Conservation (phyloP, 53 echinoderm and acorn worm species). For the Temnopleurus reevesii region DNA sequence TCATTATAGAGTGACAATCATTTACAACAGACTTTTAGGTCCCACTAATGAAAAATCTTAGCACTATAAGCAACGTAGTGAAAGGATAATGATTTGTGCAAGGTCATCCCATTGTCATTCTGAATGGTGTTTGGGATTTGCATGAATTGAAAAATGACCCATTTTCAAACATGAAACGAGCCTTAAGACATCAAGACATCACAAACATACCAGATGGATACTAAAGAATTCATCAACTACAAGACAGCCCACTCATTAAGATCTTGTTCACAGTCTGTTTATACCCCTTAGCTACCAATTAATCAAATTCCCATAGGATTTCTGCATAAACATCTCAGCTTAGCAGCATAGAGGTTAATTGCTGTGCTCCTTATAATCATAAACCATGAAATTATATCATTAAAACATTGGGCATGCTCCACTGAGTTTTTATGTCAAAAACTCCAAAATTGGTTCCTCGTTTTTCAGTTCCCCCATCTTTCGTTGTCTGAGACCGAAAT, state of each 20-base stretch:
- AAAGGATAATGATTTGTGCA: too few species aligned
- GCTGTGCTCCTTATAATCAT: background rate
- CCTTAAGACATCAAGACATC: background rate
- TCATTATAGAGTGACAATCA: background rate
- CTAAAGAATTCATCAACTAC: background rate
- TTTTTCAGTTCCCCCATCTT: background rate
- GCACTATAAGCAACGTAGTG: background rate
- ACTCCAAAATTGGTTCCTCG: constrained; percentile 8
- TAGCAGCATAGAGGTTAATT: background rate
- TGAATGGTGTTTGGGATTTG: background rate
- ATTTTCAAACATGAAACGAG: background rate
- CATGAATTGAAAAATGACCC: background rate
- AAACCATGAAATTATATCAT: constrained; percentile 39
- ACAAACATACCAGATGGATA: constrained; percentile 8
- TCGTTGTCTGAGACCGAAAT: background rate
- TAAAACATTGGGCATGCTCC: constrained; percentile 8
- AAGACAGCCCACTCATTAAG: background rate
- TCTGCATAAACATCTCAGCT: too few species aligned
- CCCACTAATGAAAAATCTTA: too few species aligned
- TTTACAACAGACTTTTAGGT: background rate
- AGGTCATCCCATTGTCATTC: background rate
- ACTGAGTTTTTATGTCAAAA: background rate
- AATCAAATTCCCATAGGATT: too few species aligned
- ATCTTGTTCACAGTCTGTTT: background rate
- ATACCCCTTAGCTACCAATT: too few species aligned